Evolutionary conservation across 2,888 invertebrate species (phyloP), one percentile per base, ranked within the genome.

Genomic region (Rosalia funebris): DNA sequence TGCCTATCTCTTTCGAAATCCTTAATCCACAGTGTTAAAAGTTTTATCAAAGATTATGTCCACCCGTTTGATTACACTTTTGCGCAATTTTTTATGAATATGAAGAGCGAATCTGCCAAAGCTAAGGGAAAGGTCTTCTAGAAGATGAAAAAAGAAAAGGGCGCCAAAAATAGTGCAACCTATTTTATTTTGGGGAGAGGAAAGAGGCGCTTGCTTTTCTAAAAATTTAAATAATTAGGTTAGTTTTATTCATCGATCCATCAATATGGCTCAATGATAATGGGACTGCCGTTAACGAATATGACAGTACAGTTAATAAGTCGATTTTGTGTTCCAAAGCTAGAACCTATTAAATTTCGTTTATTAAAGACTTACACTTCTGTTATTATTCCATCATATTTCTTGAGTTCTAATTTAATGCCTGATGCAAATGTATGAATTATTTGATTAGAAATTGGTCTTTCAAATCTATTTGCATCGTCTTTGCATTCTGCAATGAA

Each of bases 161-260:
- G 58, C 55, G 39, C 59, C 54, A 50, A 50, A 19, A 12, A 62
- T 46, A 9, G 55, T 58, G 48, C 62, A 62, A 42, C 58, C 48
- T 12, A 61, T 46, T 25, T 57, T 11, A 50, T 19, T 52, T 25
- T 52, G 61, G 36, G 3, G 12, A 12, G 15, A 37, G 42, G 31
- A 17, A 32, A 20, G 11, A 15, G 52, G 11, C 20, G 12, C 20
- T 41, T 48, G 54, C 47, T 37, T 58, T 54, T n/a, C n/a, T 41
- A 54, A 62, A 15, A 48, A 42, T 36, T 58, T 42, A 53, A 48
- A 50, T 59, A n/a, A 55, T 58, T 58, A 52, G 59, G 12, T 59
- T 55, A 10, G 59, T 62, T 41, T 62, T 56, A 42, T 62, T 62
- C 1, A 62, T 59, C 17, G 50, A 55, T 46, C 56, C 62, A 50